Evolutionary conservation across 2,797 vertebrate species (phyloP), one percentile per base, ranked within the genome.

Genomic region (Oophaga sylvatica): DNA sequence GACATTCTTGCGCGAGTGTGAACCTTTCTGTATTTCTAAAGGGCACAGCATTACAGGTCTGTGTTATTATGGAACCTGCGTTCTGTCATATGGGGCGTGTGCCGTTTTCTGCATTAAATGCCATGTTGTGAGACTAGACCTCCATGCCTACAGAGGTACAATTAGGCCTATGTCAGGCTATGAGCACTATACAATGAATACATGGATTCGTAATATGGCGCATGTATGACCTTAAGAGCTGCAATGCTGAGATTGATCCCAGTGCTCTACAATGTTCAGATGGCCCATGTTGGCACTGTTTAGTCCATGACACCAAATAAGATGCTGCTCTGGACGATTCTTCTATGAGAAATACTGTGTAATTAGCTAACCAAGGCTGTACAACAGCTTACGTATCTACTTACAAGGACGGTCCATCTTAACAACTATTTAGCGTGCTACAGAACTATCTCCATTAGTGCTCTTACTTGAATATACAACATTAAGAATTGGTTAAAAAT

Each of bases 391-490:
- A 53, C 48, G 35, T 75, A 75, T 6, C 60, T 80, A 45, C 20
- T 80, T 80, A 80, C 57, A 80, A 63, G 57, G 56, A 60, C 10
- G 22, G 29, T 76, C 73, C 45, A 48, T 5, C n/a, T 31, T 77
- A 56, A 57, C 12, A 29, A 57, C n/a, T 31, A 20, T 59, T 29
- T 31, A 59, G n/a, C 77, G 57, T 80, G 60, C 57, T 60, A 80
- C 17, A 80, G 56, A 20, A 22, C 56, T 31, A 29, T 57, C 26
- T 35, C 29, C 29, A 62, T 80, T 31, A 62, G 57, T 80, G 59
- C 78, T 62, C 9, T 9, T 35, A 17, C 19, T 31, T 7, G 22
- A 60, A 79, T 19, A 79, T 20, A 80, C 16, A 62, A 60, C 22
- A 41, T 56, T 57, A 59, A 6, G 48, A 31, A 41, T 80, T 35